phyloP scores from a whole-genome alignment of 2,797 vertebrate genomes.

The Chloroceryle amazona region DNA sequence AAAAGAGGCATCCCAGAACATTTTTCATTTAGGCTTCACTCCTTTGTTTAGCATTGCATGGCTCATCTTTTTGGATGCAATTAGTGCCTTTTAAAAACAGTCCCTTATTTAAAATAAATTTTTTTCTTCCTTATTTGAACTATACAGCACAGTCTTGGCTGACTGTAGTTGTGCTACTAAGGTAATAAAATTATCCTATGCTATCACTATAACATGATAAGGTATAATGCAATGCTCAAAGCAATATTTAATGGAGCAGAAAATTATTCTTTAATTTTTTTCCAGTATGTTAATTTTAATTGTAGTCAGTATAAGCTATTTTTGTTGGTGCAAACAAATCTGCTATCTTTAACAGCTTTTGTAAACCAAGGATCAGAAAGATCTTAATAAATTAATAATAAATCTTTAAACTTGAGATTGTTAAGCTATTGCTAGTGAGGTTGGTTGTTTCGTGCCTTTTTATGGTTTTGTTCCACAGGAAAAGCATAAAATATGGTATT shows the following conservation, averaged over 20 bases:
- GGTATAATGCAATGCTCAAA: neutral
- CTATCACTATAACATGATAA: neutral
- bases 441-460: neutral
- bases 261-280: conserved; percentile 2
- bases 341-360: neutral
- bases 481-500: neutral
- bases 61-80: neutral
- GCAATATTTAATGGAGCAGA: neutral
- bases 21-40: neutral
- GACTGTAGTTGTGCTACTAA: neutral
- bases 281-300: neutral
- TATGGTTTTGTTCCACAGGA: neutral
- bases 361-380: neutral
- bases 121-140: neutral
- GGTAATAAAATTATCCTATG: neutral
- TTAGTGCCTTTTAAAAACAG: neutral
- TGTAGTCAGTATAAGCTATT: rapidly evolving
- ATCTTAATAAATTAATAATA: neutral
- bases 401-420: neutral
- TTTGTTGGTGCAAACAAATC: neutral
- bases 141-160: neutral
- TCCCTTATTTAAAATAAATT: neutral
- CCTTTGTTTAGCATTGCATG: neutral
- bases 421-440: neutral
- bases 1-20: neutral